These are phyloP conservation scores for Corapipo altera DNA, from an alignment of 2,113 vertebrate genomes.

Conservation along the genomic window DNA sequence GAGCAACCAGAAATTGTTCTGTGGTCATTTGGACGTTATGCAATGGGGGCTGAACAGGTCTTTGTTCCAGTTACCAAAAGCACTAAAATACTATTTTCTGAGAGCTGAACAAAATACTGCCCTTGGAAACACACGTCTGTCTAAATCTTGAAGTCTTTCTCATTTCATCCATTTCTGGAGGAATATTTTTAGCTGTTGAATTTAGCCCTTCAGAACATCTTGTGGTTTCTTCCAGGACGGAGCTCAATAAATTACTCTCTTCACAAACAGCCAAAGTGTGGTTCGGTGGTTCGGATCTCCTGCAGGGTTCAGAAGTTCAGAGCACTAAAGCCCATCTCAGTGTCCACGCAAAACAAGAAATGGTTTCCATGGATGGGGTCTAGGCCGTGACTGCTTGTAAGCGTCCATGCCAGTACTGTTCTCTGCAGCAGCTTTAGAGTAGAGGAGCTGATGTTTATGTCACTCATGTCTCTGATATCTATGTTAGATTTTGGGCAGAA, in stretches of 20 bases:
- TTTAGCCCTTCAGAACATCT: background rate
- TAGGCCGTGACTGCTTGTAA: background rate
- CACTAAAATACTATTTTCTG: constrained; percentile 37
- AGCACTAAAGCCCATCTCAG: background rate
- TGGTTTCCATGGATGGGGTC: background rate
- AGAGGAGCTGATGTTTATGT: background rate
- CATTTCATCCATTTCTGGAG: constrained; percentile 1
- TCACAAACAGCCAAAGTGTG: background rate
- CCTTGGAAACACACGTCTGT: background rate
- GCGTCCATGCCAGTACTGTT: background rate
- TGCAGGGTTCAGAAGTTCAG: constrained; percentile 38
- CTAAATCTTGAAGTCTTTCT: constrained; percentile 32
- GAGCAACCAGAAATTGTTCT: background rate
- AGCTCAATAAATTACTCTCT: constrained; percentile 48
- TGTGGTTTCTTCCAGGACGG: constrained; percentile 36
- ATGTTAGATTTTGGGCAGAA: background rate
- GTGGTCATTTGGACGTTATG: background rate
- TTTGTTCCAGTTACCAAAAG: constrained; percentile 34
- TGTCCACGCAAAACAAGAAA: background rate
- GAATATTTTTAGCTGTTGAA: constrained; percentile 52
- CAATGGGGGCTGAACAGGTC: background rate
- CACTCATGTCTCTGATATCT: background rate
- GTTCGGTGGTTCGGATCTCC: background rate
- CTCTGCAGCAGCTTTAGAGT: background rate
- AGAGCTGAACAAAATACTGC: background rate